Conservation (phyloP, 2,113 vertebrate species). For the Otus sunia region DNA sequence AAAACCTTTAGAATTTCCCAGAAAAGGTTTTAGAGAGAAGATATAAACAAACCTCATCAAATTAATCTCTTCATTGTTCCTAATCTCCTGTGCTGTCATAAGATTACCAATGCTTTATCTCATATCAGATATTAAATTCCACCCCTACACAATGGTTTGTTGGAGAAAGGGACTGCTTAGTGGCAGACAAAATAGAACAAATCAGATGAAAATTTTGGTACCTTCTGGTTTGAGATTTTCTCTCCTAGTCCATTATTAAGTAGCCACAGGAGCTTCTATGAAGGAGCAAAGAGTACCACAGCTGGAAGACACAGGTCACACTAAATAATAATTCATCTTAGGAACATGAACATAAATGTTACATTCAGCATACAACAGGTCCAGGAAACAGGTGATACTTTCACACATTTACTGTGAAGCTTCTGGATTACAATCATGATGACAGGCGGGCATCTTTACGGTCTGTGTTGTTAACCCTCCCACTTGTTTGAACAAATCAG, state of each 20-base stretch:
- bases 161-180: not conserved
- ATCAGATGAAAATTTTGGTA: not conserved
- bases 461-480: not conserved
- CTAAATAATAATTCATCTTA: not conserved
- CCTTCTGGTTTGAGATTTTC: not conserved
- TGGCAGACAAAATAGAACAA: not conserved
- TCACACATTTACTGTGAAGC: not conserved
- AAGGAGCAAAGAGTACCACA: not conserved
- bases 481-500: not conserved
- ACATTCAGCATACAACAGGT: not conserved
- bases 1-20: constrained; percentile 68
- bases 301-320: not conserved
- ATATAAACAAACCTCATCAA: constrained; percentile 81
- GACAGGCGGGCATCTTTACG: not conserved
- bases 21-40: constrained; percentile 76
- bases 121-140: constrained; percentile 81
- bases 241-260: not conserved
- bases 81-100: constrained; percentile 82
- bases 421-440: not conserved
- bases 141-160: not conserved
- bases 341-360: not conserved
- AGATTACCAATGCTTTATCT: constrained; percentile 82
- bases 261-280: not conserved
- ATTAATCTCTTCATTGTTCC: constrained; percentile 84
- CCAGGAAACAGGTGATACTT: not conserved